Conservation (phyloP, 2,888 invertebrate species). For the Aspidiotus destructor region DNA sequence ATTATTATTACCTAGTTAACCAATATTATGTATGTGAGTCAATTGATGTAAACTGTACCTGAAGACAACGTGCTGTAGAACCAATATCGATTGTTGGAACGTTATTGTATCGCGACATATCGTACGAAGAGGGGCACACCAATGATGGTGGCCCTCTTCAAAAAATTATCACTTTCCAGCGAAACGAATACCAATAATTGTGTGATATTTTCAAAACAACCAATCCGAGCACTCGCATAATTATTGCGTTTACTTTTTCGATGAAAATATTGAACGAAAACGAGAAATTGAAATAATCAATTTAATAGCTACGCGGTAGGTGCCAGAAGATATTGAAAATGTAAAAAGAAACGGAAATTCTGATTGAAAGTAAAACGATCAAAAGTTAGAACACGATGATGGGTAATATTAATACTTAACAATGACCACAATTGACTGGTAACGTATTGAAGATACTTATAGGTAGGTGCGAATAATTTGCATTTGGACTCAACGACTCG, state of each 20-base stretch:
- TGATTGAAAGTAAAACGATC: no score
- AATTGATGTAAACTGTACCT: constrained; percentile 10
- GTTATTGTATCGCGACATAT: constrained; percentile 27
- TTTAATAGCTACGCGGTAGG: no score
- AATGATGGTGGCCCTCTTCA: constrained; percentile 32
- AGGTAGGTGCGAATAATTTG: no score
- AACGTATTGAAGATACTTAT: no score
- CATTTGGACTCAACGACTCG: no score
- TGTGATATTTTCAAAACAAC: constrained; percentile 11
- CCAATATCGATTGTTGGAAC: constrained; percentile 29
- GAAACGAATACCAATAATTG: constrained; percentile 13
- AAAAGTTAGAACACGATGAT: no score
- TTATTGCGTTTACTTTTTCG: background rate
- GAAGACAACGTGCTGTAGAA: constrained; percentile 26
- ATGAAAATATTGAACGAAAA: background rate
- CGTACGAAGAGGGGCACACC: constrained; percentile 32
- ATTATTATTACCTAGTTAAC: no score
- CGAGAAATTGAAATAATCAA: background rate
- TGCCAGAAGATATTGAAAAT: no score
- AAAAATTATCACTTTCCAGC: constrained; percentile 22
- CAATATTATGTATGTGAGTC: no score
- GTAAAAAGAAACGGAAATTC: no score
- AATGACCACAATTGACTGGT: no score
- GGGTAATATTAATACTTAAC: no score
- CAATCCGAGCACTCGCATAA: constrained; percentile 19